Conservation (phyloP, 2,797 vertebrate genomes). For the Diplodus sargus region DNA sequence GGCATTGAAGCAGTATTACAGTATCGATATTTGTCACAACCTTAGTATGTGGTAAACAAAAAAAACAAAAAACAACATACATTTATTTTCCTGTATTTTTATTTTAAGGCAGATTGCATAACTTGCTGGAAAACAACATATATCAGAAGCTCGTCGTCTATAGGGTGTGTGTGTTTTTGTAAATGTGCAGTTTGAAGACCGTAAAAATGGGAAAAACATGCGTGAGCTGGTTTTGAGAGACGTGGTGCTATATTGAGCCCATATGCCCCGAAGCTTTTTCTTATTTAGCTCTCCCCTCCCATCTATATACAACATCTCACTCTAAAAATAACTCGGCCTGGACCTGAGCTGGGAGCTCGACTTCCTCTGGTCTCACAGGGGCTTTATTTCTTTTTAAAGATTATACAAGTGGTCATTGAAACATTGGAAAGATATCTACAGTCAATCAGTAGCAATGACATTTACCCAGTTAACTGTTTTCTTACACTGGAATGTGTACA, state of each 20-base stretch:
- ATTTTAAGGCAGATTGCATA: neutral
- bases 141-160: neutral
- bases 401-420: conserved; percentile 43
- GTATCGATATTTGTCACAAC: no score
- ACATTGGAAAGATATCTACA: neutral
- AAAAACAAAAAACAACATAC: neutral
- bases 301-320: conserved; percentile 61
- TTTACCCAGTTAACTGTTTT: neutral
- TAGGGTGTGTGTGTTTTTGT: neutral
- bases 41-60: neutral
- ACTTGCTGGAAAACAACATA: neutral
- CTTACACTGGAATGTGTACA: neutral
- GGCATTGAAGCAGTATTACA: no score
- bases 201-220: conserved; percentile 17
- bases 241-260: conserved; percentile 38
- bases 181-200: neutral
- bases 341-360: conserved; percentile 53
- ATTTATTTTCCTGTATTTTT: neutral
- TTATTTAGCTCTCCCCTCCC: conserved; percentile 50
- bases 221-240: conserved; percentile 23
- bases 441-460: neutral
- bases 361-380: conserved; percentile 48
- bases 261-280: conserved; percentile 35
- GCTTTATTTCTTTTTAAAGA: conserved; percentile 59
- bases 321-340: conserved; percentile 76